phyloP scores from a whole-genome alignment of 1,140 invertebrate genomes.

The Scylla paramamosain region DNA sequence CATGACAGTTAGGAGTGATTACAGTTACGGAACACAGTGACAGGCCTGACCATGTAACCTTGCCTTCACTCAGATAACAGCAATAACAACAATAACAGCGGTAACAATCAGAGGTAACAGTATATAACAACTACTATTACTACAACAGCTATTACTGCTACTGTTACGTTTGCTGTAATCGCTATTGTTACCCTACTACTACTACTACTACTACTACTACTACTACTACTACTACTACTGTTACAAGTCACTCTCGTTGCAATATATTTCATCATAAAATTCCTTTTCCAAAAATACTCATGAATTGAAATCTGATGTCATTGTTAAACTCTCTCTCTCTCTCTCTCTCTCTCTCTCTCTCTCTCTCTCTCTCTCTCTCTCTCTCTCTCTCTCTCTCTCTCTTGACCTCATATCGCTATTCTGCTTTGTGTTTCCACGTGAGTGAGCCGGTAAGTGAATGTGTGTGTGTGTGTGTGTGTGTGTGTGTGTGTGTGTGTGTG shows the following conservation, averaged over 20 bases:
- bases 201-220: slow-evolving; percentile 2
- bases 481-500: slow-evolving; percentile 55
- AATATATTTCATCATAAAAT: too few species aligned
- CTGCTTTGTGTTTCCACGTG: neutral
- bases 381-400: neutral
- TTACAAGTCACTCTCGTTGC: neutral
- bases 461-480: slow-evolving; percentile 6
- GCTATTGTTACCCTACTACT: neutral
- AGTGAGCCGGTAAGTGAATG: neutral
- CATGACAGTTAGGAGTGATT: neutral
- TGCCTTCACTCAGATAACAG: neutral
- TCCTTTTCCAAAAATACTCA: too few species aligned
- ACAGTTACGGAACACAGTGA: neutral
- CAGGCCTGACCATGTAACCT: neutral
- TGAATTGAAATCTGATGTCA: too few species aligned
- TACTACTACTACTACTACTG: neutral
- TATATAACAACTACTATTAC: neutral
- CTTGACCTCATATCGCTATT: neutral
- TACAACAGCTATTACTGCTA: neutral
- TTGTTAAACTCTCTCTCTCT: too few species aligned
- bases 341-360: neutral
- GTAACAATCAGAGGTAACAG: neutral
- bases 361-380: slow-evolving; percentile 6
- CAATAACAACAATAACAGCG: neutral
- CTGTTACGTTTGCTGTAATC: neutral